These are phyloP conservation scores for Labia minor DNA, from an alignment of 2,888 invertebrate species.

Conservation along the genomic window DNA sequence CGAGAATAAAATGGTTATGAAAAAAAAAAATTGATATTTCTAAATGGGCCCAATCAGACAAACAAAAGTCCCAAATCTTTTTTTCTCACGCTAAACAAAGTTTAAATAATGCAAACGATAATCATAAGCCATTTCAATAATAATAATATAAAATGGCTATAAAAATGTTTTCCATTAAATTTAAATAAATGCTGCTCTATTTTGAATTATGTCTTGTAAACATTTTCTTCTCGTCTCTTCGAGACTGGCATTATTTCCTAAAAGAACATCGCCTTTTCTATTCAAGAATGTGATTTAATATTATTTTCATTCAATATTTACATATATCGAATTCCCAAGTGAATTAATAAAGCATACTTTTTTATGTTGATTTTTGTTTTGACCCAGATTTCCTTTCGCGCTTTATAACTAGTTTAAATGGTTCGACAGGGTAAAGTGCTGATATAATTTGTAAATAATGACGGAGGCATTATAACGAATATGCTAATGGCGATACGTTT, in stretches of 20 bases:
- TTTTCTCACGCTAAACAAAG: no score
- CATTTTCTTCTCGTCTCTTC: neutral
- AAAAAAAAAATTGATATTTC: no score
- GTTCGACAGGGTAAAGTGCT: slow-evolving; percentile 8
- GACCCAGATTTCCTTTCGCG: neutral
- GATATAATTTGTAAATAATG: slow-evolving; percentile 13
- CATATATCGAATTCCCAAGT: neutral
- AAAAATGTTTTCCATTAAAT: neutral
- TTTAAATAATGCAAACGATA: no score
- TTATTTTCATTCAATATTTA: neutral
- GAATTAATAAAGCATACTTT: no score
- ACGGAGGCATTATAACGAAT: slow-evolving; percentile 8
- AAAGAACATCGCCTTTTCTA: no score
- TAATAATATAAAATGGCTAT: neutral
- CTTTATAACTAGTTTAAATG: slow-evolving; percentile 13
- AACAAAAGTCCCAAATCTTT: no score
- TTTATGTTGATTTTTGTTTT: neutral
- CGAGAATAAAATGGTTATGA: no score
- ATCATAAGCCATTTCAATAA: neutral
- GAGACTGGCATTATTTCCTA: no score
- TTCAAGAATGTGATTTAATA: neutral
- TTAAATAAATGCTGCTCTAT: neutral
- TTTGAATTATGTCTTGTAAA: slow-evolving; percentile 6
- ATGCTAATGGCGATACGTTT: slow-evolving; percentile 7
- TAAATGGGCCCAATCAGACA: no score